Percentiles rank a stretch among this genome's conserved stretches.
Conservation (phyloP, 1,140 invertebrate species). For the Aphaenogaster floridana region DNA sequence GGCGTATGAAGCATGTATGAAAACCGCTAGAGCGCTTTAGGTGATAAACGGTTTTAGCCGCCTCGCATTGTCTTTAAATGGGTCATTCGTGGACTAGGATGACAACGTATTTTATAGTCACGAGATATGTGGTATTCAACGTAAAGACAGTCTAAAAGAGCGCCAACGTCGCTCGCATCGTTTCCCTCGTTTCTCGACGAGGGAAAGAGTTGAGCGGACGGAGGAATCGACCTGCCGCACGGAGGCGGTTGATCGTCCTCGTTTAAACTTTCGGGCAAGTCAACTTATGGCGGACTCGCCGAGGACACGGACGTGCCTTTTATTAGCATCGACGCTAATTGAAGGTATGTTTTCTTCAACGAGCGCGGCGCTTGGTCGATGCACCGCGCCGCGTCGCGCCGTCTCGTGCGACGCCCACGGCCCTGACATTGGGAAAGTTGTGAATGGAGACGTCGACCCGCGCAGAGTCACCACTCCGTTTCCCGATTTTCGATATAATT, state of each 20-base stretch:
- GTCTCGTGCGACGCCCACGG: constrained; percentile 61
- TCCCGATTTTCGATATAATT: constrained; percentile 50
- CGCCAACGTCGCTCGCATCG: neutral
- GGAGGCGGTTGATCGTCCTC: neutral
- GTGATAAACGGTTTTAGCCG: neutral
- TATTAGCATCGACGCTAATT: constrained; percentile 45
- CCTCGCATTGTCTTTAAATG: constrained; percentile 32
- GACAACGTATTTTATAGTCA: neutral
- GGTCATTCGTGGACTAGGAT: neutral
- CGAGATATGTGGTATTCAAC: neutral
- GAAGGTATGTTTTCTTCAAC: constrained; percentile 45
- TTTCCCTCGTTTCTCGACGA: neutral
- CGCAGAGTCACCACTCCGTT: neutral
- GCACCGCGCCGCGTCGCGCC: constrained; percentile 57
- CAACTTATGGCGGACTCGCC: neutral
- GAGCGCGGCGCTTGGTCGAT: constrained; percentile 53
- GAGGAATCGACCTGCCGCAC: constrained; percentile 4
- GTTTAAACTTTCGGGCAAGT: neutral
- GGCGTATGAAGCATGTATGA: neutral
- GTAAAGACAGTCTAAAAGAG: neutral
- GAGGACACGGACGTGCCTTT: constrained; percentile 9
- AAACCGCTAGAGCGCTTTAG: neutral
- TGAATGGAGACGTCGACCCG: constrained; percentile 61
- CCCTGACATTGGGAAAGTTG: constrained; percentile 64
- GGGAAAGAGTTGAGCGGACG: neutral